A percentile compares a stretch with the other conserved stretches of the same genome.
Evolutionary conservation across 1,140 invertebrate species (phyloP).

Genomic region (Acyrthosiphon pisum): DNA sequence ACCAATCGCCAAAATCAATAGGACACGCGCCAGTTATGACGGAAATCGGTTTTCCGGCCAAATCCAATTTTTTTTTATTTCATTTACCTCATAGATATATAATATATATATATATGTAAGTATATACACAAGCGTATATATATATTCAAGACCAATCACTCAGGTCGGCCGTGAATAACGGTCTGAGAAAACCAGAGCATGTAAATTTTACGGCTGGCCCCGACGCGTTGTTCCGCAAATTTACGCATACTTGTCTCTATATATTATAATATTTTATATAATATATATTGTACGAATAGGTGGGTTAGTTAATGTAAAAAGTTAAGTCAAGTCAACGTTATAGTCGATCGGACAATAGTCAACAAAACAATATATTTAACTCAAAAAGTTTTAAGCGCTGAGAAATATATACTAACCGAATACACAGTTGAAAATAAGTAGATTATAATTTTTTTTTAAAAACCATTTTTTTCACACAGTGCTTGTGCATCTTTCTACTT

Average conservation of each 20-base stretch:
- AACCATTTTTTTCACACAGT: no score
- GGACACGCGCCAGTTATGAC: conserved; percentile 43
- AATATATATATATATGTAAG: background rate
- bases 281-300: background rate
- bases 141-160: background rate
- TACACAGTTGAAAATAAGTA: background rate
- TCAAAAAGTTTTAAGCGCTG: background rate
- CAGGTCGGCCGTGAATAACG: background rate
- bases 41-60: conserved; percentile 14
- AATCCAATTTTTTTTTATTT: background rate
- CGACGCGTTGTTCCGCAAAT: background rate
- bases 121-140: background rate
- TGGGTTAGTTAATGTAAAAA: background rate
- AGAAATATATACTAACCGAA: background rate
- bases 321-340: background rate
- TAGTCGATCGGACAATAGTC: background rate
- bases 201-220: background rate
- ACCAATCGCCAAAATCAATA: background rate
- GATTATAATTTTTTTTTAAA: background rate
- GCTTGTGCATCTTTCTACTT: no score
- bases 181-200: conserved; percentile 28
- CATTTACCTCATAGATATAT: background rate
- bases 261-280: no score
- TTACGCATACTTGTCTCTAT: background rate
- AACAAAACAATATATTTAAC: background rate